phyloP scores from a whole-genome alignment of 2,888 invertebrate genomes.

The Cryptocephalus primarius region DNA sequence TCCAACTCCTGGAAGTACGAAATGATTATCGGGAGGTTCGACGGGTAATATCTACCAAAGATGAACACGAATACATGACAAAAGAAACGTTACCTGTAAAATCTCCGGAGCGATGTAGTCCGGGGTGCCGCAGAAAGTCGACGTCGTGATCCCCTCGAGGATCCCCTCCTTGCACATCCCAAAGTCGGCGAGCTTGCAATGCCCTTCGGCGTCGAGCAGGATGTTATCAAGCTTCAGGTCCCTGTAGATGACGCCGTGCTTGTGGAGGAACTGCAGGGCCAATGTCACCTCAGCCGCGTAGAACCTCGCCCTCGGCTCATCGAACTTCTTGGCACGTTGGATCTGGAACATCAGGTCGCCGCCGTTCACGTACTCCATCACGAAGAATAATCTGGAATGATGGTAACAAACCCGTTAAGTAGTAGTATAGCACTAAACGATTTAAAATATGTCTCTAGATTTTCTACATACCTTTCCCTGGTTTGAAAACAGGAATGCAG shows the following conservation, averaged over 20 bases:
- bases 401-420: too few relatives aligned
- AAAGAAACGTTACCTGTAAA: slow-evolving; percentile 25
- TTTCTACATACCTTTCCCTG: slow-evolving; percentile 39
- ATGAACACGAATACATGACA: too few relatives aligned
- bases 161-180: slow-evolving; percentile 94
- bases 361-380: slow-evolving; percentile 99
- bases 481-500: slow-evolving; percentile 97
- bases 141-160: slow-evolving; percentile 74
- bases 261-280: slow-evolving; percentile 93
- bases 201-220: slow-evolving; percentile 88
- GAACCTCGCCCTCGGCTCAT: slow-evolving; percentile 89
- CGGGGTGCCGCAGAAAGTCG: slow-evolving; percentile 98
- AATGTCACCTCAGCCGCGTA: slow-evolving; percentile 98
- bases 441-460: neutral
- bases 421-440: too few relatives aligned
- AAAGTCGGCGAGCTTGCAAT: slow-evolving; percentile 89
- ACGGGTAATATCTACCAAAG: too few relatives aligned
- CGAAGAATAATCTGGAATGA: slow-evolving; percentile 68
- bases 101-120: slow-evolving; percentile 96
- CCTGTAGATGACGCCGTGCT: slow-evolving; percentile 94
- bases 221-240: slow-evolving; percentile 99
- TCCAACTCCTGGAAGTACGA: slow-evolving; percentile 38
- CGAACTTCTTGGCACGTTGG: slow-evolving; percentile 94
- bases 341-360: slow-evolving; percentile 99
- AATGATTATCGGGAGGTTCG: too few relatives aligned